Percentiles rank a stretch among this genome's conserved stretches.
Conservation (phyloP, 2,113 vertebrate genomes). For the Embiotoca jacksoni region DNA sequence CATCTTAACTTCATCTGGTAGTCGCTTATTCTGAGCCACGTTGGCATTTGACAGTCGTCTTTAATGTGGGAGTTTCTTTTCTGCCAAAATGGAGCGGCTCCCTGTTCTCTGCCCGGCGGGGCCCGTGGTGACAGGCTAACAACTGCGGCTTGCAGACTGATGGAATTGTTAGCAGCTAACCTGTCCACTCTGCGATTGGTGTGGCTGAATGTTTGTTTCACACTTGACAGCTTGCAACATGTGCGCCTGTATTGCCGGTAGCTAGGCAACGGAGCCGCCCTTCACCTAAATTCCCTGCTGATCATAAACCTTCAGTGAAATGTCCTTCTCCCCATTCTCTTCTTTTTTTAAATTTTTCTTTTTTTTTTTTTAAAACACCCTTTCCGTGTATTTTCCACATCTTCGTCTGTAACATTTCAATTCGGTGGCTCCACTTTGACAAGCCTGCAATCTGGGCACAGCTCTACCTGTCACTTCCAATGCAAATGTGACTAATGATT, state of each 20-base stretch:
- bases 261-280: conserved; percentile 44
- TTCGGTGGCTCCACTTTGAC: conserved; percentile 30
- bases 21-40: conserved; percentile 55
- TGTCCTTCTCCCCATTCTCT: conserved; percentile 9
- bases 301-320: conserved; percentile 54
- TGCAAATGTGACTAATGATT: conserved; percentile 44
- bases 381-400: conserved; percentile 21
- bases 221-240: conserved; percentile 46
- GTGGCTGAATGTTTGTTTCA: conserved; percentile 35
- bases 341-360: background rate
- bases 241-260: conserved; percentile 5
- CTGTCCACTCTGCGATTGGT: conserved; percentile 45
- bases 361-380: background rate
- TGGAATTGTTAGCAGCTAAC: conserved; percentile 60
- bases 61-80: conserved; percentile 60
- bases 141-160: conserved; percentile 57
- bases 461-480: conserved; percentile 35
- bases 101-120: conserved; percentile 43
- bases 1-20: conserved; percentile 58
- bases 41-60: conserved; percentile 65
- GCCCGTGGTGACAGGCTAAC: conserved; percentile 63
- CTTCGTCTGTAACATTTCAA: conserved; percentile 38
- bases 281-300: conserved; percentile 56
- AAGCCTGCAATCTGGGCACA: conserved; percentile 25
- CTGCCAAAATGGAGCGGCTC: conserved; percentile 44